Percentiles rank a stretch among this genome's conserved stretches.
phyloP scores from a whole-genome alignment of 2,797 vertebrate species.

The Pseudochirops corinnae region DNA sequence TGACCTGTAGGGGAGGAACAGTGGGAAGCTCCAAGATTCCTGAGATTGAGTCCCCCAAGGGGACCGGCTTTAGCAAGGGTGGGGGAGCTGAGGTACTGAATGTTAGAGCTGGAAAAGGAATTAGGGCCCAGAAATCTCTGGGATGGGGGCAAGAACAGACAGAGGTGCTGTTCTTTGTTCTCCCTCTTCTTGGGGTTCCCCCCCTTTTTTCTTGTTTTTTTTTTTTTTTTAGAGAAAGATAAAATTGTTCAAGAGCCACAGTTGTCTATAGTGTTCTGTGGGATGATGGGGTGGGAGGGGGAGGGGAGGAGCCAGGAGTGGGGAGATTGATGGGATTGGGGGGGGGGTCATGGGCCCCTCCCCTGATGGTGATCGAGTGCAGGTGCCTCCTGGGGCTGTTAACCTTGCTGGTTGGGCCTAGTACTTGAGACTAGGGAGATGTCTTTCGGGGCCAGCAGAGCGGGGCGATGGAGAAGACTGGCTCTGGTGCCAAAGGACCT shows the following conservation, averaged over 20 bases:
- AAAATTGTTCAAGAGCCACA: constrained; percentile 68
- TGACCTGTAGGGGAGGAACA: constrained; percentile 14
- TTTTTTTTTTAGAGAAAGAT: constrained; percentile 67
- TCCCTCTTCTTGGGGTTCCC: constrained; percentile 23
- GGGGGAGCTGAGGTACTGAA: constrained; percentile 16
- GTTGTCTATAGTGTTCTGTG: constrained; percentile 35
- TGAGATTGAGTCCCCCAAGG: constrained; percentile 11
- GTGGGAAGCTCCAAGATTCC: background rate
- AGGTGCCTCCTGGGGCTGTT: background rate
- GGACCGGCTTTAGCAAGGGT: constrained; percentile 33
- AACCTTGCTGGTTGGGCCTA: background rate
- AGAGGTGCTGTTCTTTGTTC: constrained; percentile 50
- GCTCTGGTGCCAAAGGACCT: background rate
- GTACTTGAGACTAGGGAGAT: background rate
- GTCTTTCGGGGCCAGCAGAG: background rate
- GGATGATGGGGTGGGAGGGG: background rate
- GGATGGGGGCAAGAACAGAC: constrained; percentile 50
- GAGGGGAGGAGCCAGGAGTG: background rate
- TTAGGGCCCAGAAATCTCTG: constrained; percentile 38
- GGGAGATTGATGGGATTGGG: background rate
- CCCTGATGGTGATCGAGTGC: background rate
- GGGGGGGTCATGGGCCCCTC: background rate
- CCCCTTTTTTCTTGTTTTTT: background rate
- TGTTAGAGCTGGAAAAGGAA: background rate
- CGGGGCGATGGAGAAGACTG: background rate